These are phyloP conservation scores for Aelia acuminata DNA, from an alignment of 2,888 invertebrate genomes.

Conservation along the genomic window DNA sequence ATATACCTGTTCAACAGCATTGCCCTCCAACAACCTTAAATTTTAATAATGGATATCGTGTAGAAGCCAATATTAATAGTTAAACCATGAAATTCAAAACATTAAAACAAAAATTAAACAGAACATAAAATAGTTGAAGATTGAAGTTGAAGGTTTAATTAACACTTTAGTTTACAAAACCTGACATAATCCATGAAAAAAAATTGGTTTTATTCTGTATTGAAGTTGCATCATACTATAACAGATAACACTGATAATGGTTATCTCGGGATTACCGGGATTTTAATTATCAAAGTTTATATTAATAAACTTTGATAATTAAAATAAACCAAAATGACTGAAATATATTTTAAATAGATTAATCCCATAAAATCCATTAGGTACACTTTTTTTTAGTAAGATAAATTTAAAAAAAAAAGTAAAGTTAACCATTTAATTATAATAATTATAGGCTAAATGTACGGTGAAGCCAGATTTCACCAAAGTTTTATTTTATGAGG, in stretches of 20 bases:
- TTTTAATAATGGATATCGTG: background rate
- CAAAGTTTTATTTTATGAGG: no score
- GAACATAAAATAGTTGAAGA: background rate
- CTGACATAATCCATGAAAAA: background rate
- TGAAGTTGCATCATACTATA: conserved; percentile 1
- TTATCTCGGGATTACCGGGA: background rate
- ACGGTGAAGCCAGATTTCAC: no score
- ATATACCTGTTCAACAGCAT: background rate
- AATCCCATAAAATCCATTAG: no score
- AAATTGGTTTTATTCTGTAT: background rate
- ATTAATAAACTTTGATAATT: background rate
- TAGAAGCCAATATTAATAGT: background rate
- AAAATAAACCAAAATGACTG: background rate
- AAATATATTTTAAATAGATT: no score
- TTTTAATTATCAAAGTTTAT: no score
- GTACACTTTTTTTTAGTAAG: background rate
- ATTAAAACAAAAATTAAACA: background rate
- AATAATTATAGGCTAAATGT: no score
- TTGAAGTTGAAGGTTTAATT: background rate
- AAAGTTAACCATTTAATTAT: no score
- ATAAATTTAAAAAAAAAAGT: background rate
- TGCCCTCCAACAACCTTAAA: background rate
- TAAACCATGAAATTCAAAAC: background rate
- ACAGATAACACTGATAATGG: background rate
- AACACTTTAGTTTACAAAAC: background rate